Percentiles rank a stretch among this genome's conserved stretches.
phyloP scores from a whole-genome alignment of 2,113 vertebrate genomes.

The Chlorodrepanis virens region DNA sequence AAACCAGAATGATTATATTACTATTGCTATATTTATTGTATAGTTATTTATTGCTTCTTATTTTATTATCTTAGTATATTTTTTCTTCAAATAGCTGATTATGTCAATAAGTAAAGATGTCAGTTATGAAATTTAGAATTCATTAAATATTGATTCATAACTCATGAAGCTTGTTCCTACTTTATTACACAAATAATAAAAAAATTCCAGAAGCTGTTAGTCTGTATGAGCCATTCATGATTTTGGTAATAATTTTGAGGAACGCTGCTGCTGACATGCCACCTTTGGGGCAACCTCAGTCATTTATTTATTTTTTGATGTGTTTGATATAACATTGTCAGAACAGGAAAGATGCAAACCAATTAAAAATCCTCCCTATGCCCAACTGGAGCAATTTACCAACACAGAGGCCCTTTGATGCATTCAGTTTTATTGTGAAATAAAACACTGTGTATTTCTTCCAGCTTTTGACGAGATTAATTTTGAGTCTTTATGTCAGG shows the following conservation, averaged over 20 bases:
- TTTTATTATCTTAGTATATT: background rate
- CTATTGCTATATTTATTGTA: background rate
- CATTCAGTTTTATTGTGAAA: slow-evolving; percentile 67
- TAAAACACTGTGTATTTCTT: slow-evolving; percentile 31
- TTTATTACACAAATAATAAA: slow-evolving; percentile 22
- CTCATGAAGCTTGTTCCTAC: background rate
- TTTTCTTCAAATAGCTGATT: slow-evolving; percentile 32
- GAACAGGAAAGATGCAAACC: slow-evolving; percentile 51
- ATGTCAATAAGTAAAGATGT: slow-evolving; percentile 21
- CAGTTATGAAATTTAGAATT: slow-evolving; percentile 18
- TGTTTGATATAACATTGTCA: slow-evolving; percentile 51
- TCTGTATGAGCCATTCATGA: slow-evolving; percentile 8
- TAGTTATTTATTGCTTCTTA: background rate
- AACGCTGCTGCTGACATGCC: slow-evolving; percentile 33
- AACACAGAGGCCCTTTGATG: slow-evolving; percentile 16
- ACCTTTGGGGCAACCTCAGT: slow-evolving; percentile 29
- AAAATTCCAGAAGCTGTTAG: slow-evolving; percentile 26
- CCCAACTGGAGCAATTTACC: slow-evolving; percentile 53
- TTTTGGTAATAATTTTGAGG: slow-evolving; percentile 57
- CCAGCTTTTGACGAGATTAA: slow-evolving; percentile 56
- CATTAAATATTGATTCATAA: slow-evolving; percentile 50
- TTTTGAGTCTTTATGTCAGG: slow-evolving; percentile 68
- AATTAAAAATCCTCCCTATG: slow-evolving; percentile 62
- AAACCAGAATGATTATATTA: background rate
- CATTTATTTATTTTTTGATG: slow-evolving; percentile 66